These are phyloP conservation scores for Hypselothyrea guttata DNA, from an alignment of 2,888 invertebrate species.

Conservation along the genomic window DNA sequence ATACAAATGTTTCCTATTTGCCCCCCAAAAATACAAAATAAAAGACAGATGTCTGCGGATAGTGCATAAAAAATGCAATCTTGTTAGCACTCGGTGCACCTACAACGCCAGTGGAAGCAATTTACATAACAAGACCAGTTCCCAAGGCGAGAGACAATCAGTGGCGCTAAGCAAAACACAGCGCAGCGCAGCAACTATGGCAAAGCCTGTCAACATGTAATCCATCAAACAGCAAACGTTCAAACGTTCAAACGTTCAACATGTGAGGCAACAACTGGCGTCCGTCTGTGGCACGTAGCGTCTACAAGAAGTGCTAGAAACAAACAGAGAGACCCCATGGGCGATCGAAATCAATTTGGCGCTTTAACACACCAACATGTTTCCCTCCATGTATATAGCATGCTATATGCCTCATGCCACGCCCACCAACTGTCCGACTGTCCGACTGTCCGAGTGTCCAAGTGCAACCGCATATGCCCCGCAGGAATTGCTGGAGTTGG, in stretches of 20 bases:
- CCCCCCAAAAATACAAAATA: background rate
- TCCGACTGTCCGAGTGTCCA: conserved; percentile 13
- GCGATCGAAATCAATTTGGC: conserved; percentile 77
- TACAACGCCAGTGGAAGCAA: conserved; percentile 55
- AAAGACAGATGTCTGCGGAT: too few species aligned
- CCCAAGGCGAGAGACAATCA: conserved; percentile 72
- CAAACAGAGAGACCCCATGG: conserved; percentile 60
- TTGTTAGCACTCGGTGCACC: conserved; percentile 70
- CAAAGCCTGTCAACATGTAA: conserved; percentile 79
- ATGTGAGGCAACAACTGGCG: conserved; percentile 43
- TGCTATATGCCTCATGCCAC: too few species aligned
- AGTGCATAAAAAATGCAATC: conserved; percentile 43
- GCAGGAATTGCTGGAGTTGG: conserved; percentile 54
- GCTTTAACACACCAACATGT: conserved; percentile 75
- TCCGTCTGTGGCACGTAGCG: conserved; percentile 6
- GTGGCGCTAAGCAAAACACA: conserved; percentile 66
- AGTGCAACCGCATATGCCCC: conserved; percentile 48
- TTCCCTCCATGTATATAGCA: conserved; percentile 34
- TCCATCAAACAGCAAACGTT: conserved; percentile 72
- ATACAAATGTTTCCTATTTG: conserved; percentile 42
- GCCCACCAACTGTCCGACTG: conserved; percentile 44
- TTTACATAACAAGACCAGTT: conserved; percentile 75
- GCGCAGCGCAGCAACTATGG: conserved; percentile 49
- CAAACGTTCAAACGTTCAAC: conserved; percentile 39
- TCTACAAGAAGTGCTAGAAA: conserved; percentile 39